Evolutionary conservation across 2,797 vertebrate genomes (phyloP), one percentile per base, ranked within the genome.

Genomic region (Takifugu ocellatus): DNA sequence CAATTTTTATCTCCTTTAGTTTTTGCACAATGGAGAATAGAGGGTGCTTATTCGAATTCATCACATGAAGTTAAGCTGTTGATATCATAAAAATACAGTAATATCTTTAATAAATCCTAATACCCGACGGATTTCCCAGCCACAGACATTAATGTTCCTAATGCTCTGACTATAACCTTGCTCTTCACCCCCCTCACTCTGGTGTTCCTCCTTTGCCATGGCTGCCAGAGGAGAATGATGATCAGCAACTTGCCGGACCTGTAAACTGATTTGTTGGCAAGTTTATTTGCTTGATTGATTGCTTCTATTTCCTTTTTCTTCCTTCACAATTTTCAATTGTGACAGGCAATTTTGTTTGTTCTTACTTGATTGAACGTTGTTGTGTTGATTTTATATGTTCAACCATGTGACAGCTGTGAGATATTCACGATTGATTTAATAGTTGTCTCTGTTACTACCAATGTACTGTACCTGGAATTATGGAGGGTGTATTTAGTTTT

Each of bases 231-330:
- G 50, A 80, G 68, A 85, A 58, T 52, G 69, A 79, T 78, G 70
- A 58, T 66, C 31, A 21, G 52, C 33, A 70, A 61, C 54, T 49
- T 51, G 60, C 73, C 58, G 70, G 76, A 68, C 61, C 56, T 76
- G 50, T 78, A 72, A 88, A 82, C 66, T 49, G 70, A 85, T 83
- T 82, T 84, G 55, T 77, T 83, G 73, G 73, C 83, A 77, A 78
- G 67, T 85, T 85, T 82, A 84, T 88, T 87, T 84, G 49, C 79
- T 84, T 87, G 86, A 88, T 89, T 90, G 89, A 88, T 89, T 89
- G 82, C 87, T 86, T 72, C 81, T 69, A 79, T 86, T 81, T 72
- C 84, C 61, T 70, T 70, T 70, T 63, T 77, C 66, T 75, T 60
- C 56, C 50, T 71, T 75, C 49, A 60, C 65, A 46, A 77, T 84